phyloP scores from a whole-genome alignment of 2,113 vertebrate genomes.

The Tauraco erythrolophus region DNA sequence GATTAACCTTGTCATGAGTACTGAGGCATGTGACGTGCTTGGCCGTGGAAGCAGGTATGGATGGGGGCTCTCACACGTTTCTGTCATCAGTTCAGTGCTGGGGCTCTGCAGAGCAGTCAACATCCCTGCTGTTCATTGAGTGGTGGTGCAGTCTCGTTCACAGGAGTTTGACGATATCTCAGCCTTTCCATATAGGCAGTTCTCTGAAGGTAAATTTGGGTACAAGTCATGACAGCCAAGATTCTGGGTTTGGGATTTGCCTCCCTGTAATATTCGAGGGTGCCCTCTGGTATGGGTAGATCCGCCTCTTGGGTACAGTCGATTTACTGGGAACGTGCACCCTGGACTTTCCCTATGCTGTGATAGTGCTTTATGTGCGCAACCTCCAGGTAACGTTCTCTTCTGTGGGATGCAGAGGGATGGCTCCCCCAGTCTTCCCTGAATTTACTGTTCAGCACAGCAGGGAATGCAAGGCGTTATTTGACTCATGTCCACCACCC shows the following conservation, averaged over 20 bases:
- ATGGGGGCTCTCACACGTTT: not conserved
- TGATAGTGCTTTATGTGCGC: not conserved
- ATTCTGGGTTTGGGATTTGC: not conserved
- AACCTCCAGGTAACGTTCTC: not conserved
- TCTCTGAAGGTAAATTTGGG: not conserved
- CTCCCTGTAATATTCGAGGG: not conserved
- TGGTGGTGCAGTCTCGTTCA: fast-evolving
- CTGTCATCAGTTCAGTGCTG: not conserved
- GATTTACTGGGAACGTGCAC: fast-evolving
- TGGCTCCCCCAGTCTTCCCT: not conserved
- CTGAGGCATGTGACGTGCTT: not conserved
- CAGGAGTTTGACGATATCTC: fast-evolving
- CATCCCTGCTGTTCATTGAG: not conserved
- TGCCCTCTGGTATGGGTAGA: not conserved
- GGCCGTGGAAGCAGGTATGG: not conserved
- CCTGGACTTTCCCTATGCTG: not conserved
- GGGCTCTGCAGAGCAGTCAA: not conserved
- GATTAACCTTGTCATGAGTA: not conserved
- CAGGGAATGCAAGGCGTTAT: not conserved
- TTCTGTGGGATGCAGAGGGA: not conserved
- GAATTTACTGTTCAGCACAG: not conserved
- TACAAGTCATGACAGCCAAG: not conserved
- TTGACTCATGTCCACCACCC: not conserved
- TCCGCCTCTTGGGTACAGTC: fast-evolving
- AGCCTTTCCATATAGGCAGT: fast-evolving